Conservation (phyloP, 1,140 invertebrate species). For the Parapsyche elsis region DNA sequence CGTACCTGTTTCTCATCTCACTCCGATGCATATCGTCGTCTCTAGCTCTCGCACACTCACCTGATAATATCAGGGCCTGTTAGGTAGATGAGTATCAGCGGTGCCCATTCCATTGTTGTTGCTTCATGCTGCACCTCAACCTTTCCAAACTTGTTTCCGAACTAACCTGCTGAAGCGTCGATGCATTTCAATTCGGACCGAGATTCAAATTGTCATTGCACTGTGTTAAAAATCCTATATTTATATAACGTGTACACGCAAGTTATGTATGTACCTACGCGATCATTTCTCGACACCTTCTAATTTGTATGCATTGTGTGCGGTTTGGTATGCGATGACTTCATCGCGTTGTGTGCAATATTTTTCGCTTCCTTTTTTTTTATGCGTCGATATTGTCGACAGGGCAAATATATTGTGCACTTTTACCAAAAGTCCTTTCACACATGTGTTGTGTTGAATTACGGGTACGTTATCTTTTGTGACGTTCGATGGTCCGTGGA, state of each 20-base stretch:
- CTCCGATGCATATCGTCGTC: conserved; percentile 18
- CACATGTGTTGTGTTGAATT: neutral
- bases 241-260: too few species aligned
- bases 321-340: too few species aligned
- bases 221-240: too few species aligned
- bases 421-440: too few species aligned
- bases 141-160: conserved; percentile 41
- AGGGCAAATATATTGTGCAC: too few species aligned
- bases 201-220: neutral
- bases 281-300: too few species aligned
- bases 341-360: too few species aligned
- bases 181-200: conserved; percentile 15
- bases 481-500: neutral
- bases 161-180: conserved; percentile 24
- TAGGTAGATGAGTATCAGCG: conserved; percentile 37
- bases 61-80: conserved; percentile 22
- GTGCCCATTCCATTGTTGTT: conserved; percentile 39
- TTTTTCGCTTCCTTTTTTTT: too few species aligned
- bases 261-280: too few species aligned
- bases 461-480: neutral
- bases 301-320: too few species aligned
- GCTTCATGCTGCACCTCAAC: conserved; percentile 36
- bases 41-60: conserved; percentile 10
- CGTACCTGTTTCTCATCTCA: neutral
- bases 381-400: too few species aligned